These are phyloP conservation scores for Pomacea maculata DNA, from an alignment of 1,140 invertebrate genomes.

Conservation along the genomic window DNA sequence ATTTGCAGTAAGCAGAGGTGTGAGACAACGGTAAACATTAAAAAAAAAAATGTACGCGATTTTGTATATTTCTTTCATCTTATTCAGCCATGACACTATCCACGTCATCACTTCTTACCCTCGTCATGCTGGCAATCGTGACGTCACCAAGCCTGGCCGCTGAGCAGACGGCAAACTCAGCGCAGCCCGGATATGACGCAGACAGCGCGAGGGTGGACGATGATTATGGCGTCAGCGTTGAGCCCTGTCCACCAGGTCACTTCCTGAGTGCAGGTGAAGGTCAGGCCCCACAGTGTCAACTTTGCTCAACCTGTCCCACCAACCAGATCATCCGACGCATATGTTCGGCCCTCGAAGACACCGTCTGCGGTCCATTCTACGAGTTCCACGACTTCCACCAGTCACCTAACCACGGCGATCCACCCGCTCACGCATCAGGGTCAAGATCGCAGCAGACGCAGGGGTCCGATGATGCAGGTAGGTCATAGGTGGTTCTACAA, in stretches of 20 bases:
- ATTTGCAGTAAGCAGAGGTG: too few relatives aligned
- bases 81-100: too few relatives aligned
- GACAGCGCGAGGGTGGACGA: not conserved
- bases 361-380: slow-evolving; percentile 28
- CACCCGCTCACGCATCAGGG: not conserved
- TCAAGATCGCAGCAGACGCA: not conserved
- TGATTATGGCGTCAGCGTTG: not conserved
- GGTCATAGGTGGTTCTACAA: not conserved
- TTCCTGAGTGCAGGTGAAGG: not conserved
- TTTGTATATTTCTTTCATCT: too few relatives aligned
- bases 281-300: not conserved
- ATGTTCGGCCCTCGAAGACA: slow-evolving; percentile 21
- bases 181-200: not conserved
- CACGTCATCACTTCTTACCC: too few relatives aligned
- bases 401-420: not conserved
- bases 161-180: not conserved
- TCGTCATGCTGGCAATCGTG: not conserved
- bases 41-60: too few relatives aligned
- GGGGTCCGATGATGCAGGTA: not conserved
- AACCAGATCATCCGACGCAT: slow-evolving; percentile 30
- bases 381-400: slow-evolving; percentile 32
- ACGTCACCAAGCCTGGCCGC: not conserved
- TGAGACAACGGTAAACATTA: too few relatives aligned
- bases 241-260: not conserved
- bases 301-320: slow-evolving; percentile 21